phyloP scores from a whole-genome alignment of 2,113 vertebrate genomes.

The Petrocephalus zakoni region DNA sequence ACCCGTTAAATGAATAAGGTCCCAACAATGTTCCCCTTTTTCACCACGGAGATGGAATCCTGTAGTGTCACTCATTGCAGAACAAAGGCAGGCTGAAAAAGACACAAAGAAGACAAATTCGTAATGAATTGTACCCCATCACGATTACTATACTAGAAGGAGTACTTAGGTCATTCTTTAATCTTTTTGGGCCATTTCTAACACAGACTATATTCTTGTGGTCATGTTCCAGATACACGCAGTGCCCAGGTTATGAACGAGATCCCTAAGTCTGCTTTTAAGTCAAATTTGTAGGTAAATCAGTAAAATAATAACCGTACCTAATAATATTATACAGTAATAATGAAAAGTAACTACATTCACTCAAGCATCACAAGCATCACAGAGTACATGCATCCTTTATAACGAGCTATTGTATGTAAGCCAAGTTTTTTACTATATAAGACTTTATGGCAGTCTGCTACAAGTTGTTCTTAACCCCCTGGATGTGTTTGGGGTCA shows the following conservation, averaged over 20 bases:
- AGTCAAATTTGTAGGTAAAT: not conserved
- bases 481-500: no score
- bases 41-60: not conserved
- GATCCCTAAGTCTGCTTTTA: not conserved
- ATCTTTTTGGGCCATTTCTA: not conserved
- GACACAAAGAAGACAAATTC: not conserved
- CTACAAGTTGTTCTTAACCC: no score
- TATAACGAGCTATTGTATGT: not conserved
- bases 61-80: not conserved
- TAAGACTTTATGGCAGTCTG: not conserved
- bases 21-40: not conserved
- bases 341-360: not conserved
- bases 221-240: not conserved
- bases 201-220: not conserved
- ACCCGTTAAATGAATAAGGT: not conserved
- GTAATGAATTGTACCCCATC: not conserved
- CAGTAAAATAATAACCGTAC: not conserved
- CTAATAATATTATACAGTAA: not conserved
- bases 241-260: not conserved
- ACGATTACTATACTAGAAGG: not conserved
- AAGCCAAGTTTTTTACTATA: not conserved
- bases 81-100: not conserved
- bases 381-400: not conserved
- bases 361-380: not conserved
- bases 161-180: not conserved